These are phyloP conservation scores for Zaprionus inermis DNA, from an alignment of 1,140 invertebrate species.

Conservation along the genomic window DNA sequence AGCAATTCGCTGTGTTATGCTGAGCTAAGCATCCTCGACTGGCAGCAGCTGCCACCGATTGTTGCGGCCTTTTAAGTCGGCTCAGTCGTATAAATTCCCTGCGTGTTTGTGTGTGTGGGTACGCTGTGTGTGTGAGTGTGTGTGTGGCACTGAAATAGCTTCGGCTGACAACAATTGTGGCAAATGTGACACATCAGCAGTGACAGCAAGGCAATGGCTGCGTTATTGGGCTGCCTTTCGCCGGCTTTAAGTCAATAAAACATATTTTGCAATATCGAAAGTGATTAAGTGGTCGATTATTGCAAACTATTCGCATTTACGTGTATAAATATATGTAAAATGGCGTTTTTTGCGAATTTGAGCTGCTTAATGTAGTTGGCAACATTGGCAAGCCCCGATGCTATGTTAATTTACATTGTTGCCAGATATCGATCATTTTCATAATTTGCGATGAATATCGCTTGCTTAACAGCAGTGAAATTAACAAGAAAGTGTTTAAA, in stretches of 20 bases:
- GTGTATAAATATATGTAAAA: background rate
- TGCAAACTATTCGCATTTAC: background rate
- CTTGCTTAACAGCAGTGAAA: background rate
- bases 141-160: conserved; percentile 55
- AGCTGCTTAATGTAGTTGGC: background rate
- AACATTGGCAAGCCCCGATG: background rate
- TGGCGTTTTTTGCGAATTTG: background rate
- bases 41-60: conserved; percentile 73
- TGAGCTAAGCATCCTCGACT: conserved; percentile 68
- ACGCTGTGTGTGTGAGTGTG: conserved; percentile 7
- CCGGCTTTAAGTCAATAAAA: conserved; percentile 26
- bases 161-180: conserved; percentile 63
- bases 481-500: background rate
- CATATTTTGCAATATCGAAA: conserved; percentile 5
- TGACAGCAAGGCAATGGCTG: conserved; percentile 17
- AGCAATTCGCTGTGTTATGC: conserved; percentile 56
- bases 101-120: conserved; percentile 22
- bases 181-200: conserved; percentile 52
- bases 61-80: conserved; percentile 75
- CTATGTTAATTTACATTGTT: background rate
- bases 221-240: conserved; percentile 38
- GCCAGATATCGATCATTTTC: background rate
- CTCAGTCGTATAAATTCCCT: conserved; percentile 49
- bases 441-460: background rate
- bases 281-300: conserved; percentile 6